phyloP scores from a whole-genome alignment of 2,797 vertebrate genomes.

The Pipistrellus kuhlii region DNA sequence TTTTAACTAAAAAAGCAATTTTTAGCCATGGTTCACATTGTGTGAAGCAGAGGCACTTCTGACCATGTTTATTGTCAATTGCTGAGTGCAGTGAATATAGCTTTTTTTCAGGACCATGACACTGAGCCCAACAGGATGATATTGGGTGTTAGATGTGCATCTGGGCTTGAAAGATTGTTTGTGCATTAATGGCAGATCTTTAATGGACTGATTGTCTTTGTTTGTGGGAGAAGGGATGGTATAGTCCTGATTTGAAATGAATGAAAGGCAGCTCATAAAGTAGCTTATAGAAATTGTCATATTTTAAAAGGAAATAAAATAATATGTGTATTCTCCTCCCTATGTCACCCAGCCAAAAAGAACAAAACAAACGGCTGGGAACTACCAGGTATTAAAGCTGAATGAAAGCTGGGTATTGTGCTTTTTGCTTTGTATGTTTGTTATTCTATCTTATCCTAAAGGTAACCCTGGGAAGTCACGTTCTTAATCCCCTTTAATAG shows the following conservation, averaged over 20 bases:
- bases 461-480: not conserved
- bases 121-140: not conserved
- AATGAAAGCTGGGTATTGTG: not conserved
- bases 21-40: slow-evolving; percentile 45
- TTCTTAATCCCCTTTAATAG: not conserved
- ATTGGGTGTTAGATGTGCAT: not conserved
- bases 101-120: slow-evolving; percentile 34
- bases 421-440: not conserved
- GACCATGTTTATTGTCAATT: slow-evolving; percentile 14
- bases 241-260: slow-evolving; percentile 5
- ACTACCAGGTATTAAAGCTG: not conserved
- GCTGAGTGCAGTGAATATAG: not conserved
- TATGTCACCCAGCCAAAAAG: not conserved
- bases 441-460: not conserved
- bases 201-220: not conserved
- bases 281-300: not conserved
- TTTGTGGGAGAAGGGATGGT: not conserved
- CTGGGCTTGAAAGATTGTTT: not conserved
- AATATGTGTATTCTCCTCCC: not conserved
- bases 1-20: slow-evolving; percentile 74
- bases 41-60: slow-evolving; percentile 54
- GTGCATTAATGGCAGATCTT: not conserved
- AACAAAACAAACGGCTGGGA: not conserved
- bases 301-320: not conserved
- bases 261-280: slow-evolving; percentile 16